These are phyloP conservation scores for Acutogordius australiensis DNA, from an alignment of 2,888 invertebrate genomes.

Conservation along the genomic window DNA sequence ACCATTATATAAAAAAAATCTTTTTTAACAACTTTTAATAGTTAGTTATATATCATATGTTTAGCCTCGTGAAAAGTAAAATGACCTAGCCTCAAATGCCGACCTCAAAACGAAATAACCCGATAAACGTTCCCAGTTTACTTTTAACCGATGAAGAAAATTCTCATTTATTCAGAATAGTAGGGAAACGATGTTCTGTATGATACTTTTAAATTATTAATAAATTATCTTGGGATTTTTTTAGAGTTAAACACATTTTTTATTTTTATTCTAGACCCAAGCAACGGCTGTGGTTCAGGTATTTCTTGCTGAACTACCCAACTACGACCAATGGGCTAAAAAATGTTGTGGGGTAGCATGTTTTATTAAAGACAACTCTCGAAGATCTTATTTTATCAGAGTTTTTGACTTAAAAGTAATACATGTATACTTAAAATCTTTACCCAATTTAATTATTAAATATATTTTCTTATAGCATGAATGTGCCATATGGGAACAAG, in stretches of 20 bases:
- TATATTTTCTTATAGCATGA: not conserved
- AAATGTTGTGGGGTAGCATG: slow-evolving; percentile 7
- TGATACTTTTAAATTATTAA: not conserved
- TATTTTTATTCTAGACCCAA: not conserved
- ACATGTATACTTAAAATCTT: too few species aligned
- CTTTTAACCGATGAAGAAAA: slow-evolving; percentile 11
- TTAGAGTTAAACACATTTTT: not conserved
- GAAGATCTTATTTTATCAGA: slow-evolving; percentile 9
- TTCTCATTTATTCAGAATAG: not conserved
- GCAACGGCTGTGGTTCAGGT: slow-evolving; percentile 8
- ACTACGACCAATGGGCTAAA: not conserved
- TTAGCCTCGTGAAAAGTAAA: too few species aligned
- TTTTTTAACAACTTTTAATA: too few species aligned
- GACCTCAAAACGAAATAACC: too few species aligned
- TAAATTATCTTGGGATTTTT: not conserved
- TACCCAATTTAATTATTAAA: too few species aligned
- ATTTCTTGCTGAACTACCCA: not conserved
- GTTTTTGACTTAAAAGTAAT: slow-evolving; percentile 1
- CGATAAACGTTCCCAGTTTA: not conserved
- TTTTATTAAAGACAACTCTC: not conserved
- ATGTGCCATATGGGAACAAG: slow-evolving; percentile 6
- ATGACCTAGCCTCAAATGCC: not conserved
- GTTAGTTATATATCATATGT: too few species aligned
- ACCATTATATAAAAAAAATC: too few species aligned
- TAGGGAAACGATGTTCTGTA: slow-evolving; percentile 6